phyloP scores from a whole-genome alignment of 2,888 invertebrate genomes.

The Rotaria magnacalcarata region DNA sequence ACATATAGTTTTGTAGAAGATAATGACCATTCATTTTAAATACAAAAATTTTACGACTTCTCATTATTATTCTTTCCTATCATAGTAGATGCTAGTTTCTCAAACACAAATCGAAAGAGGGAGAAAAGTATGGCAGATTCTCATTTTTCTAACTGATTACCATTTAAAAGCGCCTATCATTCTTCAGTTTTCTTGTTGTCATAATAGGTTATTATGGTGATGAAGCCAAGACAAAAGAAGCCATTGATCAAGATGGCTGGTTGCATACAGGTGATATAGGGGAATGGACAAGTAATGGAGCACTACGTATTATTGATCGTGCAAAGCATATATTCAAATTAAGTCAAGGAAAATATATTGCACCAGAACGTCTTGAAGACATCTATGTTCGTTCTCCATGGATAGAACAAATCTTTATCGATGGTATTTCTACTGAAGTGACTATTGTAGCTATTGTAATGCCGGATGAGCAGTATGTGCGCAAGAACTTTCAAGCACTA shows the following conservation, averaged over 20 bases:
- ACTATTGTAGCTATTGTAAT: no score
- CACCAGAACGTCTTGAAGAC: not conserved
- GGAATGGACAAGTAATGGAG: not conserved
- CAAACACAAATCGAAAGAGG: no score
- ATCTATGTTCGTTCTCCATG: conserved; percentile 15
- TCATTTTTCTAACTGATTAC: no score
- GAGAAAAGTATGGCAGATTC: no score
- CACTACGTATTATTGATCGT: not conserved
- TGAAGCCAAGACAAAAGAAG: conserved; percentile 76
- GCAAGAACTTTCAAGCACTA: no score
- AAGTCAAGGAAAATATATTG: not conserved
- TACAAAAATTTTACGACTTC: not conserved
- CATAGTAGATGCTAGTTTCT: no score
- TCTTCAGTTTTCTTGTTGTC: no score
- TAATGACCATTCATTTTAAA: no score
- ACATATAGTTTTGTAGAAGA: no score
- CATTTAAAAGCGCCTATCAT: no score
- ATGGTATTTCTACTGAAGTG: not conserved
- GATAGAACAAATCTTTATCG: not conserved
- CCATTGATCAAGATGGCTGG: conserved; percentile 52
- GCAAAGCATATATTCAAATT: not conserved
- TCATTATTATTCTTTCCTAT: conserved; percentile 56
- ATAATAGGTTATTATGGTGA: conserved; percentile 64
- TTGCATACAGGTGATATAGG: conserved; percentile 20
- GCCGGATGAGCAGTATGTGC: no score